Conservation (phyloP, 1,140 invertebrate species). For the Rhizoglyphus robini region DNA sequence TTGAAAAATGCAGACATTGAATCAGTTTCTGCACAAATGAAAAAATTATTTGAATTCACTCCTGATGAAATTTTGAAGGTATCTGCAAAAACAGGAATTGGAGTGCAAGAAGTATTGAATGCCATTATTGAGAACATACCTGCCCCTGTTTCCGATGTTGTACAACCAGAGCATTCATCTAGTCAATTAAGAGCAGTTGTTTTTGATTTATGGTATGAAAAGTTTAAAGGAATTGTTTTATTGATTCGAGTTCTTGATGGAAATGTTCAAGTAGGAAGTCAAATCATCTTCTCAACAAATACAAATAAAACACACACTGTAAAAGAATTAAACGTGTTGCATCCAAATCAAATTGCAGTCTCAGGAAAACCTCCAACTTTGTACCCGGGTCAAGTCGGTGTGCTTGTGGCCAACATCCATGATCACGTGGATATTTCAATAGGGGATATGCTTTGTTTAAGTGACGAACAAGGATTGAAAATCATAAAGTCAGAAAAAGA, state of each 20-base stretch:
- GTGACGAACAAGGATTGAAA: constrained; percentile 22
- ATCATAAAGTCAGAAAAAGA: background rate
- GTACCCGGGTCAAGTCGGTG: constrained; percentile 68
- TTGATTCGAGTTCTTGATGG: constrained; percentile 67
- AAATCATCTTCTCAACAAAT: constrained; percentile 45
- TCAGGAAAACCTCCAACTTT: constrained; percentile 37
- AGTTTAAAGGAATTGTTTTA: constrained; percentile 66
- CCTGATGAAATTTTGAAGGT: constrained; percentile 48
- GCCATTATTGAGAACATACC: constrained; percentile 63
- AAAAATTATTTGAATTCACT: constrained; percentile 69
- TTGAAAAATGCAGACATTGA: constrained; percentile 77
- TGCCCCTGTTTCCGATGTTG: constrained; percentile 35
- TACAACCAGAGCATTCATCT: constrained; percentile 26
- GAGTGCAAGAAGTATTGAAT: constrained; percentile 58
- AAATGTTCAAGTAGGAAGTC: constrained; percentile 47
- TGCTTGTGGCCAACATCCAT: constrained; percentile 65
- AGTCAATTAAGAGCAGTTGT: constrained; percentile 60
- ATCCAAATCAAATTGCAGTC: constrained; percentile 56
- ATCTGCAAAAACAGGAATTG: constrained; percentile 78
- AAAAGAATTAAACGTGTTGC: constrained; percentile 59
- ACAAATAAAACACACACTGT: constrained; percentile 60
- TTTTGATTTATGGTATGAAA: constrained; percentile 89
- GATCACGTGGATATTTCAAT: constrained; percentile 59
- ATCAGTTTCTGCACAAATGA: constrained; percentile 57
- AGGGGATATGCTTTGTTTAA: constrained; percentile 65